A percentile compares a stretch with the other conserved stretches of the same genome.
These are phyloP conservation scores for Pangasius djambal DNA, from an alignment of 2,797 vertebrate species.

Conservation along the genomic window DNA sequence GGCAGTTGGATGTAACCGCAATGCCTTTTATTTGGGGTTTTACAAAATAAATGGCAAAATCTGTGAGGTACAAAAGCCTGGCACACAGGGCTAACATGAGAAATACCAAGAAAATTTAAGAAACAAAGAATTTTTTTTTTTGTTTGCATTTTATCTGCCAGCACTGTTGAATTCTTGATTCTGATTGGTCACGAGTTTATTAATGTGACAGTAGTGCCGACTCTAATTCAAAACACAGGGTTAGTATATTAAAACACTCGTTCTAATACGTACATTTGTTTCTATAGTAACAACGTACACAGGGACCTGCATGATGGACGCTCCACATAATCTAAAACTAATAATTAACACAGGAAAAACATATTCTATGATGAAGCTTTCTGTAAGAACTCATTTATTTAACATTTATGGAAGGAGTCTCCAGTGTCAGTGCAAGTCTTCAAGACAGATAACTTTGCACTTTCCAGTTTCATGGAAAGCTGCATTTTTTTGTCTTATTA, in stretches of 20 bases:
- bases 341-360: background rate
- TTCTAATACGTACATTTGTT: background rate
- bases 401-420: background rate
- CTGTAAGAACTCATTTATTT: background rate
- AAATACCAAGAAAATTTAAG: background rate
- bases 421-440: background rate
- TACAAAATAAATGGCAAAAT: background rate
- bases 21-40: slow-evolving; percentile 11
- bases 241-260: background rate
- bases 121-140: background rate
- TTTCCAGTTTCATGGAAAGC: background rate
- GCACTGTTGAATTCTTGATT: background rate
- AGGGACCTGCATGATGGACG: too few relatives aligned
- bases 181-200: background rate
- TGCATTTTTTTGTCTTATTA: background rate
- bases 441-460: background rate
- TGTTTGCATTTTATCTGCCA: background rate
- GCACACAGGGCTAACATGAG: background rate
- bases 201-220: background rate
- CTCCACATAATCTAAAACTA: background rate
- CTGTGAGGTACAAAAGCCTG: background rate
- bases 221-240: background rate
- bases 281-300: background rate
- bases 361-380: background rate
- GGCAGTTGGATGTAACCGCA: background rate